Evolutionary conservation across 1,140 invertebrate genomes (phyloP), one percentile per base, ranked within the genome.

Genomic region (Planococcus citri): DNA sequence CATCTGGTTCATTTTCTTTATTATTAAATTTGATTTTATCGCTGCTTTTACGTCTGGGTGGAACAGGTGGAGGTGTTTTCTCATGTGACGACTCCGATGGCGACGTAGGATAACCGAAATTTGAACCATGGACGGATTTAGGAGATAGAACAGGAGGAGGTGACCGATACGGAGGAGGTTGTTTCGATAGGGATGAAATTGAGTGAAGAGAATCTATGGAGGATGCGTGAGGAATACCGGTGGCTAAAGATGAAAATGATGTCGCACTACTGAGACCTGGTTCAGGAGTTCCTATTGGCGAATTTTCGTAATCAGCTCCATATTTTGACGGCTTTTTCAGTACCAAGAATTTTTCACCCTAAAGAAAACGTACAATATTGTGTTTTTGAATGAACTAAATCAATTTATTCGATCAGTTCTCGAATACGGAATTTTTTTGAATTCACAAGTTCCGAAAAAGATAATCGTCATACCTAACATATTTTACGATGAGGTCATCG

Each of bases 311-410:
- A 76, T 80, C 73, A 76, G 77, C 74, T 72, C 81, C 80, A 72
- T 79, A 76, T 76, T 75, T 74, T 82, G 77, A 73, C 86, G 87
- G 89, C 76, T 86, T 87, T 77, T 91, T 90, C 9, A 95, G 79
- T 57, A 91, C 86, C 57, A 95, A 78, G 79, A 86, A 91, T 77
- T 94, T 94, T 75, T 91, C 89, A 71, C 88, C 88, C 79, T 84
- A 72, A 64, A 76, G 73, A 38, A 69, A 74, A 76, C 60, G 73
- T 68, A 74, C 33, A 17, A 20, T 17, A 51, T 51, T 51, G 12
- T 12, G 29, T 3, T 33, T 33, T 33, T 33, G 29, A 33, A 33
- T 33, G 29, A 6, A 12, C 29, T 33, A n/a, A n/a, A n/a, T 37
- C 33, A 37, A 37, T 37, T 37, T 37, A 6, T 37, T 14, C 6